These are phyloP conservation scores for Leptodactylus fuscus DNA, from an alignment of 2,113 vertebrate genomes.

Conservation along the genomic window DNA sequence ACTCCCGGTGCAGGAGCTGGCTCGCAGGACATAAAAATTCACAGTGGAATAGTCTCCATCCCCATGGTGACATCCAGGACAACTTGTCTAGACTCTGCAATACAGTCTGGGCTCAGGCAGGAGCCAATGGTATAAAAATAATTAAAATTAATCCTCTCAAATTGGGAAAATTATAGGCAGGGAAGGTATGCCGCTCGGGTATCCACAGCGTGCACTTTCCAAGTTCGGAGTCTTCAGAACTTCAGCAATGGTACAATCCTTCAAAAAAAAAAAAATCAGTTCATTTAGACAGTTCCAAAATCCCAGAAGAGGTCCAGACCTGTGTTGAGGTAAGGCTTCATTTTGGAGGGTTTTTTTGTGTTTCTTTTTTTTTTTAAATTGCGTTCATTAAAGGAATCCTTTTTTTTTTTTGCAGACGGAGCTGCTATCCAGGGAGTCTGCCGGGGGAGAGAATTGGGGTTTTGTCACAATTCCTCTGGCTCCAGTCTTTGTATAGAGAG, in stretches of 20 bases:
- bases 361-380: neutral
- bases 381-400: conserved; percentile 22
- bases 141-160: conserved; percentile 57
- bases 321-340: conserved; percentile 42
- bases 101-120: conserved; percentile 79
- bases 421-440: conserved; percentile 23
- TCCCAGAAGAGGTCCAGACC: conserved; percentile 41
- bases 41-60: conserved; percentile 83
- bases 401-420: conserved; percentile 4
- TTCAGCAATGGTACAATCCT: conserved; percentile 8
- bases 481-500: conserved; percentile 51
- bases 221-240: neutral
- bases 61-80: conserved; percentile 88
- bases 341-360: neutral
- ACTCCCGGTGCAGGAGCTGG: conserved; percentile 50
- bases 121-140: conserved; percentile 78
- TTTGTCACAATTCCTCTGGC: conserved; percentile 47
- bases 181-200: neutral
- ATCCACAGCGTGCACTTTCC: conserved; percentile 24
- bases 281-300: conserved; percentile 59
- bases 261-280: neutral
- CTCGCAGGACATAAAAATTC: conserved; percentile 75
- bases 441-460: conserved; percentile 12
- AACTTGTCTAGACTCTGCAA: conserved; percentile 82
- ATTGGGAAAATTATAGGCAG: conserved; percentile 47